These are phyloP conservation scores for Crotalus horridus DNA, from an alignment of 2,113 vertebrate species.

Conservation along the genomic window DNA sequence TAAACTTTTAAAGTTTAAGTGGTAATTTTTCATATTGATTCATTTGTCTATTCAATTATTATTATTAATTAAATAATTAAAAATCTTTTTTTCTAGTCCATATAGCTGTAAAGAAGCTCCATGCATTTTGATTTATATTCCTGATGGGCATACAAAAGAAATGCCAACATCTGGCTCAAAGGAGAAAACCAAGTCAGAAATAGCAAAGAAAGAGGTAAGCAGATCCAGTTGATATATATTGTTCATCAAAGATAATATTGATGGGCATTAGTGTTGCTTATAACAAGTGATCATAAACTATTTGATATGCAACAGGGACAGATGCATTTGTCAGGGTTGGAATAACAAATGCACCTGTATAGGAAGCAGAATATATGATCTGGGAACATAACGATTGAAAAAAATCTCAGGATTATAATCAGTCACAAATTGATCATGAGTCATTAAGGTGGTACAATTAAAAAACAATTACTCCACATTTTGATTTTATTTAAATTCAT, in stretches of 20 bases:
- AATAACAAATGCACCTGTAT: not conserved
- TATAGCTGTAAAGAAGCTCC: slow-evolving; percentile 95
- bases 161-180: slow-evolving; percentile 97
- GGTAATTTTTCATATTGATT: slow-evolving; percentile 2
- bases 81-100: slow-evolving; percentile 70
- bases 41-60: not conserved
- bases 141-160: slow-evolving; percentile 96
- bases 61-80: not conserved
- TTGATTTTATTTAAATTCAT: not conserved
- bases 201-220: slow-evolving; percentile 75
- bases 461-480: not conserved
- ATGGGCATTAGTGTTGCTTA: not conserved
- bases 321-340: no score
- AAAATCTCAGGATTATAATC: not conserved
- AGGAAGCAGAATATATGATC: not conserved
- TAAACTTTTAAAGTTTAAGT: not conserved
- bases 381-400: not conserved
- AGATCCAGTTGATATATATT: not conserved
- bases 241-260: not conserved
- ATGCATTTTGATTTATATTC: slow-evolving; percentile 90
- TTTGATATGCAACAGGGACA: not conserved
- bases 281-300: not conserved
- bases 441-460: not conserved
- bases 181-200: slow-evolving; percentile 87
- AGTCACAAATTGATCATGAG: not conserved